Base-by-base conservation (phyloP, 2,888 invertebrate species). In the Zelleria hepariella region DNA sequence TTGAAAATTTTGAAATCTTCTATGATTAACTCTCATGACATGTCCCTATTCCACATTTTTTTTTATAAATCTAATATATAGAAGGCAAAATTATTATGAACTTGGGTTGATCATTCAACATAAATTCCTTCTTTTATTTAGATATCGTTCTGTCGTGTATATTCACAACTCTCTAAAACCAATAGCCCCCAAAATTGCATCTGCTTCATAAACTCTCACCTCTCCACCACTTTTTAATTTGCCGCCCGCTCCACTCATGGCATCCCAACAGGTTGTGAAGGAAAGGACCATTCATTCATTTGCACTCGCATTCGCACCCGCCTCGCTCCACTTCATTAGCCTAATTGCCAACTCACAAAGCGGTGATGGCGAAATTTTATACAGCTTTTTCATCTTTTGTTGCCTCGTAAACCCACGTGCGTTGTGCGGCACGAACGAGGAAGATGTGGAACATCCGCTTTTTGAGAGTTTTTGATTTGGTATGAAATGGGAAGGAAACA, bases 261-360 rank as follows among this genome's bases (percentile, higher is more conserved):
- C 55, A 55, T 55, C 20, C 27, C 5, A 24, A 20, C 10, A 20
- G 23, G 51, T 51, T 51, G 23, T 20, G 15, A 15, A 53, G 18
- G 25, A 23, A n/a, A 76, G 76, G 74, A 74, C 76, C 72, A 82
- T 87, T 86, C 86, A 86, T 82, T 83, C 78, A 71, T 77, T 73
- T 72, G 68, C 64, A 70, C 70, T 68, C 72, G n/a, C n/a, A n/a
- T n/a, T n/a, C n/a, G n/a, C n/a, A n/a, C n/a, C n/a, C n/a, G n/a
- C n/a, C n/a, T n/a, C n/a, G 70, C 70, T 73, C 74, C 78, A 79
- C 86, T 87, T 87, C 86, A 87, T 86, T 86, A 86, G 81, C 78
- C 83, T 87, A 87, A 87, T 87, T 86, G 86, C 86, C 68, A 63
- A 69, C 75, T 71, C 73, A 83, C 82, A 85, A 83, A 84, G 79